Evolutionary conservation across 2,888 invertebrate genomes (phyloP).

Genomic region (Deilephila porcellus): DNA sequence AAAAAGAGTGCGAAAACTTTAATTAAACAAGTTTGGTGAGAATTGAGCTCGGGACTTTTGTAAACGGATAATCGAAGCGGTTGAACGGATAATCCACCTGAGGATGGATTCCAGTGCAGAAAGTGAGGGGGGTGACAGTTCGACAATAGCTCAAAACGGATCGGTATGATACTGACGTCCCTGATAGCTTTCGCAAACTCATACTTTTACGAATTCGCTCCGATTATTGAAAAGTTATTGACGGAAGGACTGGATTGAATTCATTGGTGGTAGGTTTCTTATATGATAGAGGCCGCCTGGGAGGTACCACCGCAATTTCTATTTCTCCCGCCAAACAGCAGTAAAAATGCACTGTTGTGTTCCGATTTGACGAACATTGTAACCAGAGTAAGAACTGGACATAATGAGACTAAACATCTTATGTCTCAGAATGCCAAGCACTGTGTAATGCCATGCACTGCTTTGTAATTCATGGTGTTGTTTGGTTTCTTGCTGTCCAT

Average conservation of each 20-base stretch:
- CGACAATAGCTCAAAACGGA: slow-evolving; percentile 45
- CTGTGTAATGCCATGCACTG: too few species aligned
- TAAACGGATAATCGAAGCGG: slow-evolving; percentile 82
- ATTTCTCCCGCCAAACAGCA: too few species aligned
- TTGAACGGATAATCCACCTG: slow-evolving; percentile 79
- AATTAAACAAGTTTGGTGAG: slow-evolving; percentile 84
- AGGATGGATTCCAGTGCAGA: slow-evolving; percentile 59
- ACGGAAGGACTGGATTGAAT: background rate
- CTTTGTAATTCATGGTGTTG: too few species aligned
- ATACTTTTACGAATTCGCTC: background rate
- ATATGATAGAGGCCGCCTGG: too few species aligned
- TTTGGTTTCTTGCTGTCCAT: too few species aligned
- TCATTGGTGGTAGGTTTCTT: background rate
- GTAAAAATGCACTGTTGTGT: too few species aligned
- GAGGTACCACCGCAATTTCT: too few species aligned
- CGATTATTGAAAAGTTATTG: slow-evolving; percentile 11
- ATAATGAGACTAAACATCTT: too few species aligned
- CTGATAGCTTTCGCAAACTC: slow-evolving; percentile 47
- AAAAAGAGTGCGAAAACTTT: slow-evolving; percentile 84
- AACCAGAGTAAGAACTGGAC: too few species aligned
- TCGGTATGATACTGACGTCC: slow-evolving; percentile 54
- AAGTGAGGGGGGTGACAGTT: slow-evolving; percentile 55
- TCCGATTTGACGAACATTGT: too few species aligned
- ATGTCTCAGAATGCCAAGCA: too few species aligned
- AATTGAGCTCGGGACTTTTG: slow-evolving; percentile 79